A percentile compares a stretch with the other conserved stretches of the same genome.
Conservation (phyloP, 2,888 invertebrate species). For the Cephus rjabovi region DNA sequence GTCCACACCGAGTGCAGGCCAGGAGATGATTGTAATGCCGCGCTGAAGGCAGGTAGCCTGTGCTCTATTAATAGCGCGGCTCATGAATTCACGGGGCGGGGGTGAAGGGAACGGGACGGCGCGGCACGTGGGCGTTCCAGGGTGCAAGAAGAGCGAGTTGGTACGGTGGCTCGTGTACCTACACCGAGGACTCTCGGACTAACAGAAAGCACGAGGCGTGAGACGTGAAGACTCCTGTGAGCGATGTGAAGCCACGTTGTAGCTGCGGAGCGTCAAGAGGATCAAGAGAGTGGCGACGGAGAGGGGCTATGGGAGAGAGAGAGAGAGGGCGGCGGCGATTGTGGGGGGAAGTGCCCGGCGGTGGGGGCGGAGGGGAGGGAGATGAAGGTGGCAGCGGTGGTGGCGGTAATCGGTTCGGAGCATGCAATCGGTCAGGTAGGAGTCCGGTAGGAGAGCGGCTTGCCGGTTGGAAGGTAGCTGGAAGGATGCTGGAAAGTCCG, state of each 20-base stretch:
- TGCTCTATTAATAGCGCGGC: conserved; percentile 19
- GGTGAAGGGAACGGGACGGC: not conserved
- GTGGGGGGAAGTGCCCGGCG: not conserved
- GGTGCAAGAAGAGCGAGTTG: conserved; percentile 10
- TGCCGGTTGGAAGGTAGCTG: conserved; percentile 42
- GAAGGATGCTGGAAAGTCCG: conserved; percentile 58
- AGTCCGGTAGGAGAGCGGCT: conserved; percentile 42
- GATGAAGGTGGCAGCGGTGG: not conserved
- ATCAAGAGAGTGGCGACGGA: not conserved
- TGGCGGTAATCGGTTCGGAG: conserved; percentile 27
- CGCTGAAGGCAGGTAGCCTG: not conserved
- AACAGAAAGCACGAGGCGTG: not conserved
- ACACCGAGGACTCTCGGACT: not conserved
- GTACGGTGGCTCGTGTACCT: not conserved
- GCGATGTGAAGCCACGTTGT: not conserved
- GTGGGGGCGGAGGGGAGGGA: not conserved
- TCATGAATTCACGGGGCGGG: conserved; percentile 8
- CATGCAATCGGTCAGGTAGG: conserved; percentile 48
- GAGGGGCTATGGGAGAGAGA: not conserved
- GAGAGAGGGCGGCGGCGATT: not conserved
- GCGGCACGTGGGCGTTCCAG: conserved; percentile 45
- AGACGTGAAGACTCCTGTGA: not conserved
- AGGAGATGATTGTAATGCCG: not conserved
- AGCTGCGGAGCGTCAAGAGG: conserved; percentile 5
- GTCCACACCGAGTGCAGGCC: not conserved